Conservation (phyloP, 2,797 vertebrate genomes). For the Acipenser transmontanus region DNA sequence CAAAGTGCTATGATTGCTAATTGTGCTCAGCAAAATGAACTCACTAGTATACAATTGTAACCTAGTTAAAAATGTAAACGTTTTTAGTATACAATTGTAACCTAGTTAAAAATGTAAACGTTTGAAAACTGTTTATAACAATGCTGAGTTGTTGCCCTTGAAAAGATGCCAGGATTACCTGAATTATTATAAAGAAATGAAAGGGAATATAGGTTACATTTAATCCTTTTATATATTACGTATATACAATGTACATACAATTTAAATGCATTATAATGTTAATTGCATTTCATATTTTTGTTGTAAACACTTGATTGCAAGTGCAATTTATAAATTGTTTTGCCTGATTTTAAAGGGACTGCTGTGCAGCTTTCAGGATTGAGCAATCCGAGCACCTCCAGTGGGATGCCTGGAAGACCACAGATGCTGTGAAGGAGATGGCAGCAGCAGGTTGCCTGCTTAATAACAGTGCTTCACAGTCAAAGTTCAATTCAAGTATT, state of each 20-base stretch:
- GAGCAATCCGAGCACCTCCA: slow-evolving; percentile 15
- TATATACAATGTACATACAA: background rate
- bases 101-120: too few species aligned
- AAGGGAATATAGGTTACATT: too few species aligned
- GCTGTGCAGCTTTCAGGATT: slow-evolving; percentile 20
- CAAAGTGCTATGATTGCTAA: too few species aligned
- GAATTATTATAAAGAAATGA: too few species aligned
- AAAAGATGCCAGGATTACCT: too few species aligned
- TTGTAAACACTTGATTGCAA: slow-evolving; percentile 5
- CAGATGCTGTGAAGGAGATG: slow-evolving; percentile 1
- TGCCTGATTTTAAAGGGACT: slow-evolving; percentile 13
- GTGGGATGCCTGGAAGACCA: slow-evolving; percentile 21
- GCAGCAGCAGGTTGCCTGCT: slow-evolving; percentile 2
- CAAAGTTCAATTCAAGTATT: slow-evolving; percentile 11
- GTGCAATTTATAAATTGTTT: background rate
- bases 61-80: too few species aligned
- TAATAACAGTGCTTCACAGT: slow-evolving; percentile 18
- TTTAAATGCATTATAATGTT: background rate
- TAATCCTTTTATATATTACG: too few species aligned
- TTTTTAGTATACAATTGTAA: too few species aligned
- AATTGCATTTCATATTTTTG: slow-evolving; percentile 3
- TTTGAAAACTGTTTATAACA: too few species aligned
- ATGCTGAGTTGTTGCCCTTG: too few species aligned
- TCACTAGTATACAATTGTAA: too few species aligned
- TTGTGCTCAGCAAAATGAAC: too few species aligned